phyloP scores from a whole-genome alignment of 1,140 invertebrate genomes.

The Harpegnathos saltator region DNA sequence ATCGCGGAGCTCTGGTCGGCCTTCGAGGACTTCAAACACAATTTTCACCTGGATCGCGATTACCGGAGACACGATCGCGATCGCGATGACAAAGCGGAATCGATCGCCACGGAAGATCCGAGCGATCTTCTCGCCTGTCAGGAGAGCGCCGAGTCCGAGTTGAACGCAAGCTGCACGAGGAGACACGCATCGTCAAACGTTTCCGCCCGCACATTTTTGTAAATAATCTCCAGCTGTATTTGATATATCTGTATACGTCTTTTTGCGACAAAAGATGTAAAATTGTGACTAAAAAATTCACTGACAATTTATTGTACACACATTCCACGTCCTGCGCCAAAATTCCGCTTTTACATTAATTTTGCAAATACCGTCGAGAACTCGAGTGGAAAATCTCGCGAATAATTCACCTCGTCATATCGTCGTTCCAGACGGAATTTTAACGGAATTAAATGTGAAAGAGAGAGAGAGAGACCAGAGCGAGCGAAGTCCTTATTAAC shows the following conservation, averaged over 20 bases:
- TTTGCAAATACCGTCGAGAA: no score
- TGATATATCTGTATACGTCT: not conserved
- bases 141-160: not conserved
- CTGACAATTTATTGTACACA: not conserved
- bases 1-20: constrained; percentile 59
- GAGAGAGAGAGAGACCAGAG: constrained; percentile 6
- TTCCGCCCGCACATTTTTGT: constrained; percentile 2
- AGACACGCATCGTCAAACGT: not conserved
- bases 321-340: no score
- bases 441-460: not conserved
- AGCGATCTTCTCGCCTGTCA: constrained; percentile 8
- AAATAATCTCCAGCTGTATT: constrained; percentile 9
- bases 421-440: constrained; percentile 15
- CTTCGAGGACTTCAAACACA: constrained; percentile 66
- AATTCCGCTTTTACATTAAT: no score
- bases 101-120: not conserved
- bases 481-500: constrained; percentile 11
- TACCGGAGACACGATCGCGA: constrained; percentile 15
- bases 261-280: not conserved
- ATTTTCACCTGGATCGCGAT: constrained; percentile 49
- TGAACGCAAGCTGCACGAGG: constrained; percentile 6
- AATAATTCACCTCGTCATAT: constrained; percentile 14
- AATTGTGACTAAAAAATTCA: not conserved
- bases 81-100: constrained; percentile 17
- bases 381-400: not conserved